A percentile compares a stretch with the other conserved stretches of the same genome.
phyloP scores from a whole-genome alignment of 2,888 invertebrate genomes.

The Nemotelus pantherinus region DNA sequence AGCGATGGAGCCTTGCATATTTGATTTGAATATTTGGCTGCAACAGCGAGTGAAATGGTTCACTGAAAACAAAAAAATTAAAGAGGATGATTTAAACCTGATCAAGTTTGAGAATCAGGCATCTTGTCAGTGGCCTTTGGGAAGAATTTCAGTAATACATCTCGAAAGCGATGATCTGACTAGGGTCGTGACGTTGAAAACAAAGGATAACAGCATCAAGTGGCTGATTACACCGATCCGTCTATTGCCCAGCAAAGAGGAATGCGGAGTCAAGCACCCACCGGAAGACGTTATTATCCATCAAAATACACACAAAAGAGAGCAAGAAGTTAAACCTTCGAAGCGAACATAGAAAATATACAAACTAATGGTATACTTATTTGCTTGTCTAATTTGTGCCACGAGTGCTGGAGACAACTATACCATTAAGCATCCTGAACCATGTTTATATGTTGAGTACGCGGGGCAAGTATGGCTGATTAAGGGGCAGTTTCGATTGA shows the following conservation, averaged over 20 bases:
- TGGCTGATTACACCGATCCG: neutral
- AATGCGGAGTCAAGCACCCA: neutral
- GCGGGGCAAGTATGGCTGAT: neutral
- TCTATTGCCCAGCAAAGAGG: neutral
- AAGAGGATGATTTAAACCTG: neutral
- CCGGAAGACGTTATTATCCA: neutral
- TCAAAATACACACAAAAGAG: neutral
- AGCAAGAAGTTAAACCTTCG: neutral
- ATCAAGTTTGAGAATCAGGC: neutral
- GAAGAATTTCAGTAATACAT: no score
- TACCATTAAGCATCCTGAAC: neutral
- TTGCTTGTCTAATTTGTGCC: no score
- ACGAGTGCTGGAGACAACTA: no score
- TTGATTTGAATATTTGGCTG: neutral
- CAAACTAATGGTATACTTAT: neutral
- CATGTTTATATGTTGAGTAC: neutral
- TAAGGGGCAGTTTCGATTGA: no score
- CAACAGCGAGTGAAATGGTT: neutral
- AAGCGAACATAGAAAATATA: neutral
- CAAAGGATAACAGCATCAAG: neutral
- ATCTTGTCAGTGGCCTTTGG: neutral
- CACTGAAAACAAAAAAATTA: neutral
- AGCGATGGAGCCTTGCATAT: no score
- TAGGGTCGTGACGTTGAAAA: neutral
- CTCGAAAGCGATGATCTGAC: neutral